Percentiles rank a stretch among this genome's conserved stretches.
Conservation (phyloP, 2,888 invertebrate genomes). For the Microplitis manilae region DNA sequence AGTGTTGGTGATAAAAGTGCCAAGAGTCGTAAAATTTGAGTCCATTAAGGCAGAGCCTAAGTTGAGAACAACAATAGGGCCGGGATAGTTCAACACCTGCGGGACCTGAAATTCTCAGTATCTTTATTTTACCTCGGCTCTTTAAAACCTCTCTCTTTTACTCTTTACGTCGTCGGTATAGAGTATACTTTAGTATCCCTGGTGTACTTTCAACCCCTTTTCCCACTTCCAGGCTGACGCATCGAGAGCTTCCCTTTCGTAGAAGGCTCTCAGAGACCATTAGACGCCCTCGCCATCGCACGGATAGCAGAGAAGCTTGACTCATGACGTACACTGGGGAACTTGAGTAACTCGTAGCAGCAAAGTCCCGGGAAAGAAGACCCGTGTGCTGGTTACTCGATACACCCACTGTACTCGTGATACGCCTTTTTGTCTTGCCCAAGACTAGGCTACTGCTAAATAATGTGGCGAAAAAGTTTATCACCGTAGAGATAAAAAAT, state of each 20-base stretch:
- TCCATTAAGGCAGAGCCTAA: conserved; percentile 50
- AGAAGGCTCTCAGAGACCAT: conserved; percentile 56
- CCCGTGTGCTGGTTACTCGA: conserved; percentile 39
- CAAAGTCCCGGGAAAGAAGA: conserved; percentile 45
- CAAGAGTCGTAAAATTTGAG: conserved; percentile 60
- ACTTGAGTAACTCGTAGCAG: conserved; percentile 57
- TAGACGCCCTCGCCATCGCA: conserved; percentile 57
- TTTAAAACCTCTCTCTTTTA: conserved; percentile 1
- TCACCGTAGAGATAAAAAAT: neutral
- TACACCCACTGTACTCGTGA: conserved; percentile 13
- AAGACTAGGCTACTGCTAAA: no score
- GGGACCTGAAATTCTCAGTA: conserved; percentile 51
- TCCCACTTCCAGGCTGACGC: conserved; percentile 7
- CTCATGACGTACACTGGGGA: conserved; percentile 60
- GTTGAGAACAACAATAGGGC: conserved; percentile 44
- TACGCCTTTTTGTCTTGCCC: neutral
- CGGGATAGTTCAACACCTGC: conserved; percentile 54
- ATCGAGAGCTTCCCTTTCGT: conserved; percentile 21
- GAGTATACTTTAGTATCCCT: conserved; percentile 1
- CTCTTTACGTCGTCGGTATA: neutral
- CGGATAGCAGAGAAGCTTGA: conserved; percentile 53
- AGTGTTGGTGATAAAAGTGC: conserved; percentile 30
- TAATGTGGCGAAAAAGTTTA: no score
- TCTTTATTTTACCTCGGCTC: neutral
- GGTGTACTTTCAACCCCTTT: conserved; percentile 18